Base-by-base conservation (phyloP, 2,113 vertebrate genomes). In the Gracilinanus agilis region DNA sequence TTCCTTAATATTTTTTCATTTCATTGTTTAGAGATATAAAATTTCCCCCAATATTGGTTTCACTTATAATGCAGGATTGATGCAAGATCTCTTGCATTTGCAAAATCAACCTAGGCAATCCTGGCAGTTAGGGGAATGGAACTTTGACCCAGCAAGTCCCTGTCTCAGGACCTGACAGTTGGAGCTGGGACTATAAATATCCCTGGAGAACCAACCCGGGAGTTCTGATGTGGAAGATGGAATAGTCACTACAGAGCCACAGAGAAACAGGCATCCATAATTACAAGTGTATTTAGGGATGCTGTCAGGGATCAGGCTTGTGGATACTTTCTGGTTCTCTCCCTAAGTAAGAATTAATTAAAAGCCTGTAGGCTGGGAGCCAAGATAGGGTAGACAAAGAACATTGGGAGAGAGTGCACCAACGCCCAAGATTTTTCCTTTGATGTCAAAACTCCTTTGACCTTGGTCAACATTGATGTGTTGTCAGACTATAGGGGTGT, bases 361-460 rank as follows among this genome's bases (percentile, higher is more conserved):
- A 91, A 95, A 67, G 0, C 11, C 53, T 16, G 0, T 49, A 3
- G 53, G 2, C 75, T 53, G 0, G 92, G 9, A 83, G n/a, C 40
- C n/a, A 83, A 83, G 19, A 56, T 98, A 97, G 23, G 92, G 91
- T 58, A 97, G 94, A 88, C n/a, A 83, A 91, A 90, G 93, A 96
- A 94, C 88, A 24, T 55, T 34, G 92, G 91, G 88, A 2, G 25
- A 29, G 24, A 75, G 93, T 1, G 29, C 55, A 95, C 93, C 93
- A 54, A 44, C 0, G 0, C 61, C 95, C 90, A 89, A 94, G 88
- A 75, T 2, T 55, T 95, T 96, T 95, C 96, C 97, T 98, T 94
- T 97, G 98, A 95, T 96, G 92, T 88, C 55, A 8, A 24, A 93
- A 95, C n/a, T 91, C 96, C 53, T 89, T 34, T 94, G 58, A 34